These are phyloP conservation scores for Papilio demoleus DNA, from an alignment of 2,888 invertebrate genomes.

Conservation along the genomic window DNA sequence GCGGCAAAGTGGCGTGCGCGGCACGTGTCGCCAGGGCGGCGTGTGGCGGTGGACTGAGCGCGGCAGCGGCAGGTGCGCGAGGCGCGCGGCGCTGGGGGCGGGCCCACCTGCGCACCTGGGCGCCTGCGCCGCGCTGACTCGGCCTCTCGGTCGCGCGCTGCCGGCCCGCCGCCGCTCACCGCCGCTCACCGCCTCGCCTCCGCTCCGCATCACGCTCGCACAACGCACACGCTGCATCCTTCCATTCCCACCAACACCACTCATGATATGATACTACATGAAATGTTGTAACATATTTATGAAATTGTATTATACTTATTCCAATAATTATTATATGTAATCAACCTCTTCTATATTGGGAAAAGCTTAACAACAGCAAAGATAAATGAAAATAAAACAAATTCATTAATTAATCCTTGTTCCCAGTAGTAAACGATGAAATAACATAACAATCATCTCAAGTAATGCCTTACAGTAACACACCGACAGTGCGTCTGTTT, in stretches of 20 bases:
- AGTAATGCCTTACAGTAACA: conserved; percentile 37
- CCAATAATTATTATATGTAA: too few species aligned
- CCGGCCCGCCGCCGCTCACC: too few species aligned
- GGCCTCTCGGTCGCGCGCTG: conserved; percentile 62
- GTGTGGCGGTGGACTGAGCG: conserved; percentile 63
- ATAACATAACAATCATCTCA: conserved; percentile 42
- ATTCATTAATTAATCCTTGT: too few species aligned
- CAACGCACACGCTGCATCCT: conserved; percentile 44
- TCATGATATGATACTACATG: background rate
- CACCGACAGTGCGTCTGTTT: conserved; percentile 52
- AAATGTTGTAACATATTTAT: background rate
- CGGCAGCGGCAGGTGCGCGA: conserved; percentile 74
- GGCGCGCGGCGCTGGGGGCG: conserved; percentile 77
- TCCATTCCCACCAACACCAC: conserved; percentile 1
- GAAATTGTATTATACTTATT: too few species aligned
- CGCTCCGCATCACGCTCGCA: conserved; percentile 46
- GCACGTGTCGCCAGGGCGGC: conserved; percentile 77
- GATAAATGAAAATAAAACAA: background rate
- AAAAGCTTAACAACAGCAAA: background rate
- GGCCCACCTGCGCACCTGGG: conserved; percentile 82
- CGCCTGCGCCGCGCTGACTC: conserved; percentile 78
- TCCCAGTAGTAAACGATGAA: conserved; percentile 50
- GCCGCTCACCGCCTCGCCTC: conserved; percentile 55
- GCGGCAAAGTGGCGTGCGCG: conserved; percentile 80
- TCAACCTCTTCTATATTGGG: background rate